These are phyloP conservation scores for Periophthalmodon schlosseri DNA, from an alignment of 2,113 vertebrate species.

Conservation along the genomic window DNA sequence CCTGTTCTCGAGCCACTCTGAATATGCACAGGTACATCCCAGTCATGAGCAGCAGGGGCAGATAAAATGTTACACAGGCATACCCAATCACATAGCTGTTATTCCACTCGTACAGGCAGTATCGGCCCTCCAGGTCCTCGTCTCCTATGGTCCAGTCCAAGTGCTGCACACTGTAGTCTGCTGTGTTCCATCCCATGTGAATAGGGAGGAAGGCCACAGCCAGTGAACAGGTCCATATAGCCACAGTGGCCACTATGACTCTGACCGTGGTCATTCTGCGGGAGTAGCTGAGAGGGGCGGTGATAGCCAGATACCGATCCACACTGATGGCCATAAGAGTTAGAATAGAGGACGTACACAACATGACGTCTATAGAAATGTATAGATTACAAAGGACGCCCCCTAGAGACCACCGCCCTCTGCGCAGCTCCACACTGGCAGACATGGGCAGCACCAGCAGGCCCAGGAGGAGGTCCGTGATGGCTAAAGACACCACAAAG, in stretches of 20 bases:
- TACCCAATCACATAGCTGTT: constrained; percentile 83
- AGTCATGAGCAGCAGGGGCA: constrained; percentile 89
- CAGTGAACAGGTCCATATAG: constrained; percentile 87
- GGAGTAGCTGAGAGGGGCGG: constrained; percentile 84
- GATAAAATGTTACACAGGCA: constrained; percentile 84
- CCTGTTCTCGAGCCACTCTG: constrained; percentile 86
- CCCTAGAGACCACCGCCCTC: constrained; percentile 80
- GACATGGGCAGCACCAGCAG: constrained; percentile 91
- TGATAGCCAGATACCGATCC: constrained; percentile 89
- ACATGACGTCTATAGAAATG: constrained; percentile 87
- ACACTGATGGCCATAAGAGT: constrained; percentile 93
- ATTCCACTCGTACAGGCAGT: constrained; percentile 87
- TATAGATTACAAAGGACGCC: constrained; percentile 88
- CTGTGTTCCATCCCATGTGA: constrained; percentile 92
- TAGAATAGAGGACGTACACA: constrained; percentile 92
- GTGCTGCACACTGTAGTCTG: constrained; percentile 77
- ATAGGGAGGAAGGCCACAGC: constrained; percentile 88
- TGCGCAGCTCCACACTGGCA: constrained; percentile 80
- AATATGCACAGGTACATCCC: constrained; percentile 90
- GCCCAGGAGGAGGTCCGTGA: constrained; percentile 89
- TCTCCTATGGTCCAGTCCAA: constrained; percentile 39
- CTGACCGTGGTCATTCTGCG: constrained; percentile 80
- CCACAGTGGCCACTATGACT: constrained; percentile 76
- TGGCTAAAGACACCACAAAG: constrained; percentile 90
- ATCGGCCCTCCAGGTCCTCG: constrained; percentile 55